A percentile compares a stretch with the other conserved stretches of the same genome.
These are phyloP conservation scores for Diglossa cyanea DNA, from an alignment of 2,797 vertebrate genomes.

Conservation along the genomic window DNA sequence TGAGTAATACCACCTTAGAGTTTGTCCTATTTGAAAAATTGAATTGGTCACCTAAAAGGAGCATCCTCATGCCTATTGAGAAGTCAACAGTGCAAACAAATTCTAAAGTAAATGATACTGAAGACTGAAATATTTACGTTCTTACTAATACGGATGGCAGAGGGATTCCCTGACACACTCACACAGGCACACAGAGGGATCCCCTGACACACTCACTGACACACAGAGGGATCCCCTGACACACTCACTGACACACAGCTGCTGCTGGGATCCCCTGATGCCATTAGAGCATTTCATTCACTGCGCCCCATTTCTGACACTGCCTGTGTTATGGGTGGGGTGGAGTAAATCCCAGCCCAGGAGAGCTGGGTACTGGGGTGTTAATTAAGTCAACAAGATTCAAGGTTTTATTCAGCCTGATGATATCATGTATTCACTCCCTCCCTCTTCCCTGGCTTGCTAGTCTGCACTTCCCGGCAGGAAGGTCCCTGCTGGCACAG, in stretches of 20 bases:
- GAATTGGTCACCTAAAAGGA: neutral
- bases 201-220: no score
- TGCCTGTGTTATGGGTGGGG: no score
- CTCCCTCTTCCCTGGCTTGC: neutral
- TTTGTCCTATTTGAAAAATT: neutral
- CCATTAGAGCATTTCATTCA: fast-evolving
- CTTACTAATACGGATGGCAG: neutral
- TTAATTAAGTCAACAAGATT: neutral
- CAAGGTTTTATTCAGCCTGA: neutral
- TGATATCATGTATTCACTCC: fast-evolving
- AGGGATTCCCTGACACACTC: no score
- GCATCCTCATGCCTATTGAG: neutral
- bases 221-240: no score
- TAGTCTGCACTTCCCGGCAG: neutral
- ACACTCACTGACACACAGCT: no score
- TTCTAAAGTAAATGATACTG: neutral
- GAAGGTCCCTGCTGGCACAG: neutral
- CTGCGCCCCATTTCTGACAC: neutral
- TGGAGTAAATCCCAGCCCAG: neutral
- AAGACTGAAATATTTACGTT: neutral
- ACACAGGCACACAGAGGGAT: no score
- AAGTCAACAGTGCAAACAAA: neutral
- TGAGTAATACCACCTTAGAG: neutral
- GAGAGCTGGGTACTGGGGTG: neutral
- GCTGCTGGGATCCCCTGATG: neutral